Conservation (phyloP, 1,140 invertebrate species). For the Berghia stephanieae region DNA sequence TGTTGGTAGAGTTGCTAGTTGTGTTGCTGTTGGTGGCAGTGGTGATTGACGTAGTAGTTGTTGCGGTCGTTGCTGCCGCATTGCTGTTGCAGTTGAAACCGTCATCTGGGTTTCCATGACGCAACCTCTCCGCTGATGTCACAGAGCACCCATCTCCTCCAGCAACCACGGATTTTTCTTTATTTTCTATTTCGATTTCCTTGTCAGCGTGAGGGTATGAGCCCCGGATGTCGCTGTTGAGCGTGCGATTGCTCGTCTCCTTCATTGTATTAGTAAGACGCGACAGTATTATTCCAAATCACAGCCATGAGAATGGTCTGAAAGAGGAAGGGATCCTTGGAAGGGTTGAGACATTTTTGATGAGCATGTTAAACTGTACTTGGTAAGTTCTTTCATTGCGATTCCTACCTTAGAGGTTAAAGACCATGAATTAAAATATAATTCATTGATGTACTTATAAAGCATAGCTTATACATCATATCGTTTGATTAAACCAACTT, state of each 20-base stretch:
- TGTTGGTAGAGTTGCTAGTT: slow-evolving; percentile 29
- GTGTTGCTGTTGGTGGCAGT: slow-evolving; percentile 8
- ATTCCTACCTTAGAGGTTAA: no score
- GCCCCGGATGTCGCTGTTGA: no score
- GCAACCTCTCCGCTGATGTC: background rate
- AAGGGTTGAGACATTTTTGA: background rate
- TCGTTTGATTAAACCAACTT: no score
- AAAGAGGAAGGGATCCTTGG: no score
- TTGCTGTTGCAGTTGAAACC: background rate
- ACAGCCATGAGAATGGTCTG: no score
- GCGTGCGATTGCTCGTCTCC: no score
- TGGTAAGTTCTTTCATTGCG: no score
- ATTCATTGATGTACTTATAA: no score
- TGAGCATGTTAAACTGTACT: background rate
- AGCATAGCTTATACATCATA: no score
- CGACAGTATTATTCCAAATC: no score
- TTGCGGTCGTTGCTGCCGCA: background rate
- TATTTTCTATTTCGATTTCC: background rate
- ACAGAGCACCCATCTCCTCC: background rate
- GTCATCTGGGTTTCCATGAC: background rate
- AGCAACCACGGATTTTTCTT: background rate
- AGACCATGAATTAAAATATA: background rate
- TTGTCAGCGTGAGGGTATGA: no score
- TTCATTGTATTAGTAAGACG: no score
- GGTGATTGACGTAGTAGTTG: background rate